Evolutionary conservation across 2,888 invertebrate species (phyloP), one percentile per base, ranked within the genome.

Genomic region (Hyles lineata): DNA sequence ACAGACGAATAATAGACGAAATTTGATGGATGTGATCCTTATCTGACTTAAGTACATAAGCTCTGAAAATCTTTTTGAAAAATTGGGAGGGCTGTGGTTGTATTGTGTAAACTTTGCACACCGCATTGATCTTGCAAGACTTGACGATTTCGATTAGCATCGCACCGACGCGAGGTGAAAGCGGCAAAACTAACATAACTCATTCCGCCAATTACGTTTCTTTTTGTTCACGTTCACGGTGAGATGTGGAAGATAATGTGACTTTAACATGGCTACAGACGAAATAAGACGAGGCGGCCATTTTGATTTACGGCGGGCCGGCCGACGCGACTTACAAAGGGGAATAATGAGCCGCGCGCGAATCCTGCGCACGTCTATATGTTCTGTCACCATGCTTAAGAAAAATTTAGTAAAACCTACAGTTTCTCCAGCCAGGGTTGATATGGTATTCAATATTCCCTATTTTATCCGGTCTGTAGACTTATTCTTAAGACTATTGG

Each of bases 321-420:
- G 72, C 71, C 71, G 74, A 73, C 74, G 76, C 72, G 75, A 77
- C 75, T 73, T 79, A 85, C 83, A 72, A 84, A 84, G 80, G 81
- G 81, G 81, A 85, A 77, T 82, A 85, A 85, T 82, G 82, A 83
- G 72, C 23, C 32, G 21, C 63, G 32, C 52, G 77, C 74, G 78
- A 81, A 79, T 78, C 77, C 74, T 76, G 74, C 72, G 67, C 72
- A 63, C 72, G 63, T 55, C 60, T 70, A 76, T 76, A 73, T 62
- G 43, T 73, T 75, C 58, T 55, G 72, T 50, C 62, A 71, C 76
- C 74, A 72, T 35, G 29, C 43, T 62, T 61, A 15, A 21, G 9
- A 52, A 15, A 55, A 21, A 5, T n/a, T n/a, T 17, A 19, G 6
- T n/a, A n/a, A n/a, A 17, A 7, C 43, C 11, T 15, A 43, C 11